Evolutionary conservation across 35 echinoderm and acorn worm species (phyloP).

Genomic region (Ptychodera flava): DNA sequence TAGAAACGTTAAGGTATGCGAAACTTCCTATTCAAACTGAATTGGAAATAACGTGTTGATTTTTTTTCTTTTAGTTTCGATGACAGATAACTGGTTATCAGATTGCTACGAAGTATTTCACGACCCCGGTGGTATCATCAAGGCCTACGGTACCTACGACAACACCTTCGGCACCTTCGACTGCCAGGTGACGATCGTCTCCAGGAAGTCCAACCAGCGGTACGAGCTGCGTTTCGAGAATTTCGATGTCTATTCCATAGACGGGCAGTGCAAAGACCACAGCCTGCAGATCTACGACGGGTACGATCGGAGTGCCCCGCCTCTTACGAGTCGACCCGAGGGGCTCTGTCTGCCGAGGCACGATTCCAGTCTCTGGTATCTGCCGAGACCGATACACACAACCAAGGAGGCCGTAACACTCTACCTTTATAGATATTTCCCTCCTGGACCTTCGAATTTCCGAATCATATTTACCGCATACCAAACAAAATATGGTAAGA

Average conservation of each 20-base stretch:
- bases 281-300: background rate
- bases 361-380: background rate
- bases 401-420: background rate
- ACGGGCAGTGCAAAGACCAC: background rate
- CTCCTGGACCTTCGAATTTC: background rate
- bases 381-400: background rate
- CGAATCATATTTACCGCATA: background rate
- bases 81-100: background rate
- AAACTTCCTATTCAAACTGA: no score
- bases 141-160: background rate
- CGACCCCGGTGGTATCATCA: background rate
- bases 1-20: no score
- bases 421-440: background rate
- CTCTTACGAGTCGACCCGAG: background rate
- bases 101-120: background rate
- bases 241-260: background rate
- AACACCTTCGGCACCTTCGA: background rate
- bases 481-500: background rate
- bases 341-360: background rate
- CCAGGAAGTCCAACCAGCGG: background rate
- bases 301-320: background rate
- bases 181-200: background rate
- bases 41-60: no score
- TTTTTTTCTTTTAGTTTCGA: no score
- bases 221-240: background rate